phyloP scores from a whole-genome alignment of 35 echinoderm and acorn worm species.

The Ophiothrix spiculata region DNA sequence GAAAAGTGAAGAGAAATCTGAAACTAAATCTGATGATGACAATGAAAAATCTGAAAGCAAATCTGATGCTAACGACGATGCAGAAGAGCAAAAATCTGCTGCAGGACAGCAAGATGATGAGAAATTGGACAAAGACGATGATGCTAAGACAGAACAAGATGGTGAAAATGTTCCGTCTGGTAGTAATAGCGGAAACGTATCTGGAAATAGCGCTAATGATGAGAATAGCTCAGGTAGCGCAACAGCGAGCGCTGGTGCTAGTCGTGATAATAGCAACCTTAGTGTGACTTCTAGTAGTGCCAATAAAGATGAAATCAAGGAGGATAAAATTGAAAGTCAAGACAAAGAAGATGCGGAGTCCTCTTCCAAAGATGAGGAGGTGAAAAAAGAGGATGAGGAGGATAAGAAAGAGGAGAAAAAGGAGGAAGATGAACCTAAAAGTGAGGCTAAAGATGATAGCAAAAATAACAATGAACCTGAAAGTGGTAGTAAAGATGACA shows the following conservation, averaged over 20 bases:
- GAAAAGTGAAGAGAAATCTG: not conserved
- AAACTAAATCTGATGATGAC: not conserved
- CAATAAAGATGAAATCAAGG: slow-evolving; percentile 26
- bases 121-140: not conserved
- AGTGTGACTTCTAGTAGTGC: slow-evolving; percentile 22
- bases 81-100: not conserved
- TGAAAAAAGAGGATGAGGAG: not conserved
- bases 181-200: not conserved
- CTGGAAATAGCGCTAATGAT: not conserved
- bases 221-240: not conserved
- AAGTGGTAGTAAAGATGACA: slow-evolving; percentile 20
- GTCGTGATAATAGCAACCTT: slow-evolving; percentile 24
- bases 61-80: not conserved
- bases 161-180: not conserved
- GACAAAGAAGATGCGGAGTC: too few relatives aligned
- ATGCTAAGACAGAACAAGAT: not conserved
- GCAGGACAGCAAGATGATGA: not conserved
- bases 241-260: not conserved
- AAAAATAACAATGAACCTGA: slow-evolving; percentile 49
- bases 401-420: slow-evolving; percentile 22
- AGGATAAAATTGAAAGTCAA: slow-evolving; percentile 7
- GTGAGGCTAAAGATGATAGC: slow-evolving; percentile 31
- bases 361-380: not conserved
- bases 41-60: not conserved
- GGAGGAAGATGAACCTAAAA: not conserved